These are phyloP conservation scores for Thecocarcelia acutangulata DNA, from an alignment of 2,888 invertebrate species.

Conservation along the genomic window DNA sequence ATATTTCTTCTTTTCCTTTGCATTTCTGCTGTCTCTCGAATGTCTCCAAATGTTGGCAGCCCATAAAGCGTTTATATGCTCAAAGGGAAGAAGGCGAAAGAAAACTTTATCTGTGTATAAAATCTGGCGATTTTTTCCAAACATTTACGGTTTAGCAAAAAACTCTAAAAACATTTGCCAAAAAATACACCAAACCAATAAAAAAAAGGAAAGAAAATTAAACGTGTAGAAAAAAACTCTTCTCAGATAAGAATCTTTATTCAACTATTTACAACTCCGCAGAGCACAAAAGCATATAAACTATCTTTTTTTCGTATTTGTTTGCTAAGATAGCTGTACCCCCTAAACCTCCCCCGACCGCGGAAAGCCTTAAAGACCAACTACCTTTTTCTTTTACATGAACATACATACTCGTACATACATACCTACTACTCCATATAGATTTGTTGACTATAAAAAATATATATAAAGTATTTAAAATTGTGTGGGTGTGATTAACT, in stretches of 20 bases:
- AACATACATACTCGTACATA: too few relatives aligned
- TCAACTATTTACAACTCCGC: slow-evolving; percentile 62
- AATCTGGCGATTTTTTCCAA: slow-evolving; percentile 60
- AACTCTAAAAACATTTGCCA: slow-evolving; percentile 31
- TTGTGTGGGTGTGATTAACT: slow-evolving; percentile 80
- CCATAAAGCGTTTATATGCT: slow-evolving; percentile 39
- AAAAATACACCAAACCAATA: slow-evolving; percentile 17
- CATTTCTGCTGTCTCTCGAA: slow-evolving; percentile 9
- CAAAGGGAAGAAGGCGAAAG: slow-evolving; percentile 2
- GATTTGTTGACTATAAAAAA: slow-evolving; percentile 7
- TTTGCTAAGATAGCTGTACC: not conserved
- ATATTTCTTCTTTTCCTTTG: not conserved
- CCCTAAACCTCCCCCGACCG: not conserved
- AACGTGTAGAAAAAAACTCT: slow-evolving; percentile 20
- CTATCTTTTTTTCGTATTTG: slow-evolving; percentile 27
- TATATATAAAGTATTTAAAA: slow-evolving; percentile 51
- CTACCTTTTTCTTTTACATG: not conserved
- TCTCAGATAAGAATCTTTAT: slow-evolving; percentile 61
- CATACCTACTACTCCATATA: slow-evolving; percentile 28
- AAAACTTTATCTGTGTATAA: slow-evolving; percentile 39
- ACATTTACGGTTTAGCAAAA: slow-evolving; percentile 44
- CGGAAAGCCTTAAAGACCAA: not conserved
- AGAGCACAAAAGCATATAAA: slow-evolving; percentile 44
- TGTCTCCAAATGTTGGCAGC: slow-evolving; percentile 52
- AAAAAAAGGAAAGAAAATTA: slow-evolving; percentile 26